phyloP scores from a whole-genome alignment of 1,140 invertebrate species.

The Heliconius hermathena region DNA sequence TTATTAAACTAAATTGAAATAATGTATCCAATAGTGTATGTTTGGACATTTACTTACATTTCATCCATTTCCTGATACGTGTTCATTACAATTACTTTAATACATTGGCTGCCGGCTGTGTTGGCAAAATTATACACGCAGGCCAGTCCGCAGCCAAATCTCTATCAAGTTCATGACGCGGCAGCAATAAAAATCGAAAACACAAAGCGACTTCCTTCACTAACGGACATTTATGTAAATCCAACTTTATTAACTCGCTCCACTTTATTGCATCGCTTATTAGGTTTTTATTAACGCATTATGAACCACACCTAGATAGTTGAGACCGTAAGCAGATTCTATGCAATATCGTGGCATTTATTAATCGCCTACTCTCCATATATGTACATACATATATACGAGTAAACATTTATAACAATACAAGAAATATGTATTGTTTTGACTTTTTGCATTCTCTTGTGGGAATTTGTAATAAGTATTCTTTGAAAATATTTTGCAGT shows the following conservation, averaged over 20 bases:
- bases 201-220: conserved; percentile 55
- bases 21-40: neutral
- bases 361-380: neutral
- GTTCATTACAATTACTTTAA: conserved; percentile 62
- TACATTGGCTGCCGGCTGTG: conserved; percentile 59
- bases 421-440: neutral
- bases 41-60: conserved; percentile 60
- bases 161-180: conserved; percentile 67
- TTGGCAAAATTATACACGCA: conserved; percentile 66
- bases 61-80: conserved; percentile 60
- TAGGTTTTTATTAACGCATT: conserved; percentile 30
- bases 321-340: conserved; percentile 16
- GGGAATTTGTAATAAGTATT: conserved; percentile 7
- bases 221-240: conserved; percentile 64
- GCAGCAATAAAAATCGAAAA: conserved; percentile 71
- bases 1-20: neutral
- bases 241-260: conserved; percentile 55
- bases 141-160: conserved; percentile 66
- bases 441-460: neutral
- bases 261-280: conserved; percentile 42
- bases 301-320: conserved; percentile 25
- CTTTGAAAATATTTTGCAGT: conserved; percentile 3
- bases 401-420: neutral
- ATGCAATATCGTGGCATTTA: conserved; percentile 16
- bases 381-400: neutral